phyloP scores from a whole-genome alignment of 2,888 invertebrate genomes.

The Lithophane ornitopus region DNA sequence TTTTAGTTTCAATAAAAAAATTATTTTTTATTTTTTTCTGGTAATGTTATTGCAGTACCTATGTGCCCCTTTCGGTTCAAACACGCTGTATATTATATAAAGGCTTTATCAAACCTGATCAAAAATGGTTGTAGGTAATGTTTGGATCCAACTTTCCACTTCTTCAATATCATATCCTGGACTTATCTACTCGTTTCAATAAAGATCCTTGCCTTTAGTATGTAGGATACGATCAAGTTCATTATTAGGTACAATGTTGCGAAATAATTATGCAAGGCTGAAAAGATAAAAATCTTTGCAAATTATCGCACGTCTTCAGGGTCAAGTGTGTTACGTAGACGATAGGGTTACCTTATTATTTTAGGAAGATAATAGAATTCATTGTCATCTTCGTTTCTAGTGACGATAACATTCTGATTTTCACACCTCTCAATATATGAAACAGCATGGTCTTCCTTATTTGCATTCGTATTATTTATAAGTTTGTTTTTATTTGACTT shows the following conservation, averaged over 20 bases:
- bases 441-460: constrained; percentile 21
- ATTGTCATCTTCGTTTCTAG: constrained; percentile 35
- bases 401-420: constrained; percentile 23
- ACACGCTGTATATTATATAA: too few species aligned
- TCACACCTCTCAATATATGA: constrained; percentile 1
- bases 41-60: too few species aligned
- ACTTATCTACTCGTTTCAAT: background rate
- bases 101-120: background rate
- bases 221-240: background rate
- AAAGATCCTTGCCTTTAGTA: too few species aligned
- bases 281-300: constrained; percentile 34
- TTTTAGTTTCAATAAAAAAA: too few species aligned
- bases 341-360: constrained; percentile 43
- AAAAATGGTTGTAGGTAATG: background rate
- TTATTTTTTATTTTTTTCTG: too few species aligned
- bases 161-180: background rate
- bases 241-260: constrained; percentile 3
- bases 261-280: constrained; percentile 25
- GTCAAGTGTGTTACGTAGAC: constrained; percentile 22
- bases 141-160: background rate
- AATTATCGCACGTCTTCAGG: constrained; percentile 48
- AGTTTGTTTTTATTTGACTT: background rate
- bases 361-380: constrained; percentile 42
- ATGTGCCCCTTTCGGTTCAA: too few species aligned
- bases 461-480: background rate